phyloP scores from a whole-genome alignment of 2,113 vertebrate species.

The Bettongia penicillata region DNA sequence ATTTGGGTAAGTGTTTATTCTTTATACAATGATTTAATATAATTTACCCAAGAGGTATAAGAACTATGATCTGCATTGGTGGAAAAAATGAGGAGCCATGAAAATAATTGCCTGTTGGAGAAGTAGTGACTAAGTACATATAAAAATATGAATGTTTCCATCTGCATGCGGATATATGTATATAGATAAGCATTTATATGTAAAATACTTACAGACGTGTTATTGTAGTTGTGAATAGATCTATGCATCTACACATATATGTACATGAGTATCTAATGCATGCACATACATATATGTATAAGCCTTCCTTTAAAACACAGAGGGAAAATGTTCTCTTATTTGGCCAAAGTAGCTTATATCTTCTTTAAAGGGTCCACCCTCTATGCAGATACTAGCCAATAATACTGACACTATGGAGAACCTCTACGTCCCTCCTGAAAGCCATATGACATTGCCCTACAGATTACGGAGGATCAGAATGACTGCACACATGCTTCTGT shows the following conservation, averaged over 20 bases:
- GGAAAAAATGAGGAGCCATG: conserved; percentile 12
- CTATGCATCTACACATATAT: neutral
- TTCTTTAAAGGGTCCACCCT: neutral
- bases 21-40: neutral
- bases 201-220: neutral
- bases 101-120: neutral
- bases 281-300: neutral
- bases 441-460: neutral
- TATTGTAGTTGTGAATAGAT: neutral
- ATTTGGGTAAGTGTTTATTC: neutral
- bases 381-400: neutral
- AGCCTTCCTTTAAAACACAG: neutral
- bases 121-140: conserved; percentile 36
- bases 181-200: neutral
- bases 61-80: neutral
- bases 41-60: neutral
- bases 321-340: neutral
- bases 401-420: neutral
- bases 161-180: neutral
- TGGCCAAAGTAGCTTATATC: neutral
- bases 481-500: neutral
- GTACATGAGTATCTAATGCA: neutral
- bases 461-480: neutral
- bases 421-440: neutral
- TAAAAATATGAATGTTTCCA: neutral